Evolutionary conservation across 1,140 invertebrate genomes (phyloP).

Genomic region (Paracyclopina nana): DNA sequence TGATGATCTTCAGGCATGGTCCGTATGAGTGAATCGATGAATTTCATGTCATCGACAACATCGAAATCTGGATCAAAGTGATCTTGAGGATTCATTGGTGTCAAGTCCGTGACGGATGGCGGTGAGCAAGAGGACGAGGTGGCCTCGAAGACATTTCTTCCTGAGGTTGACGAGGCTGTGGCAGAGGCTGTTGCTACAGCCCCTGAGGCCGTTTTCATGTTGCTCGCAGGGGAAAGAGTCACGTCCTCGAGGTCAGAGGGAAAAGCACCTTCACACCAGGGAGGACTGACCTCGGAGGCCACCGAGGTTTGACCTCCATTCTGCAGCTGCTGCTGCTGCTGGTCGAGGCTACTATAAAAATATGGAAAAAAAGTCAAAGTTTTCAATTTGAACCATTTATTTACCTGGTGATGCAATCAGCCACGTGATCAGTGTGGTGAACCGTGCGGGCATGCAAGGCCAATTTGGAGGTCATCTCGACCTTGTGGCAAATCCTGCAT

Average conservation of each 20-base stretch:
- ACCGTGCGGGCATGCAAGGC: not conserved
- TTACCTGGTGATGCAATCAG: not conserved
- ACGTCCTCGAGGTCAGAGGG: too few relatives aligned
- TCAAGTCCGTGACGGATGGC: not conserved
- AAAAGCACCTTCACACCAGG: too few relatives aligned
- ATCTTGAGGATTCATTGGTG: constrained; percentile 3
- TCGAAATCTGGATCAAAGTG: constrained; percentile 1
- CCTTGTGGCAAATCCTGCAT: not conserved
- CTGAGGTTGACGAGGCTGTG: not conserved
- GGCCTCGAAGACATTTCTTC: not conserved
- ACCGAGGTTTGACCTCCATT: too few relatives aligned
- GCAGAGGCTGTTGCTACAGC: not conserved
- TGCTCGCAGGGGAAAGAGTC: not conserved
- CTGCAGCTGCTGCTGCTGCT: too few relatives aligned
- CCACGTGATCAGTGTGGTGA: not conserved
- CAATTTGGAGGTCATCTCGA: not conserved
- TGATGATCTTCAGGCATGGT: constrained; percentile 1
- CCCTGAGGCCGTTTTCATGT: not conserved
- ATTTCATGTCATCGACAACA: not conserved
- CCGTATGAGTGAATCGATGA: not conserved
- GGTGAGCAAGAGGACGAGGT: not conserved
- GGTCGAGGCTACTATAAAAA: too few relatives aligned
- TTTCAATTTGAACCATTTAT: too few relatives aligned
- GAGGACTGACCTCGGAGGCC: too few relatives aligned
- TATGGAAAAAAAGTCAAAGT: too few relatives aligned